phyloP scores from a whole-genome alignment of 1,140 invertebrate genomes.

The Camponotus vicinus region DNA sequence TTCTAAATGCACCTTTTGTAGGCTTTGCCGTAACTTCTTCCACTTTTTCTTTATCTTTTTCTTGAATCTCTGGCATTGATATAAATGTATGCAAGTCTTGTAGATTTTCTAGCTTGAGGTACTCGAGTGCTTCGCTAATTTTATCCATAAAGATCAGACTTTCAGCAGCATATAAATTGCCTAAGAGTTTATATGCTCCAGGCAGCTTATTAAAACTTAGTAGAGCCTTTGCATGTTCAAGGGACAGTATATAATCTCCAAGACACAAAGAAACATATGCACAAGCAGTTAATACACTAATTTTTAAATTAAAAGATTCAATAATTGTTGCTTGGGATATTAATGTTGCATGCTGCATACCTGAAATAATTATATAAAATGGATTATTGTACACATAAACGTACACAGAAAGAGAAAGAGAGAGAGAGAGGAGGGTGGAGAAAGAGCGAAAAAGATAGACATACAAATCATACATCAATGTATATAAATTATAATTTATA shows the following conservation, averaged over 20 bases:
- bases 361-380: conserved; percentile 61
- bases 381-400: conserved; percentile 12
- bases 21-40: conserved; percentile 80
- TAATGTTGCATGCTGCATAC: conserved; percentile 72
- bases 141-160: conserved; percentile 94
- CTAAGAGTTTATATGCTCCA: conserved; percentile 91
- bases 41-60: conserved; percentile 81
- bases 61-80: conserved; percentile 77
- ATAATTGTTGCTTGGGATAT: conserved; percentile 75
- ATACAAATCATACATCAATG: neutral
- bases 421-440: no score
- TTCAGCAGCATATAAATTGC: conserved; percentile 96
- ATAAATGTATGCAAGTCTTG: conserved; percentile 87
- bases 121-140: conserved; percentile 93
- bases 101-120: conserved; percentile 93
- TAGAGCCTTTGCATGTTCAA: conserved; percentile 91
- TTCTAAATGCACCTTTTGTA: conserved; percentile 80
- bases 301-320: conserved; percentile 86
- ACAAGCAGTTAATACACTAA: conserved; percentile 92
- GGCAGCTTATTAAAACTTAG: conserved; percentile 89
- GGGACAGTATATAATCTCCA: conserved; percentile 93
- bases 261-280: conserved; percentile 95
- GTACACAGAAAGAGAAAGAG: no score
- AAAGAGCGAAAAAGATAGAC: no score
- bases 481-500: conserved; percentile 55